These are phyloP conservation scores for Psilopogon haemacephalus DNA, from an alignment of 2,113 vertebrate species.

Conservation along the genomic window DNA sequence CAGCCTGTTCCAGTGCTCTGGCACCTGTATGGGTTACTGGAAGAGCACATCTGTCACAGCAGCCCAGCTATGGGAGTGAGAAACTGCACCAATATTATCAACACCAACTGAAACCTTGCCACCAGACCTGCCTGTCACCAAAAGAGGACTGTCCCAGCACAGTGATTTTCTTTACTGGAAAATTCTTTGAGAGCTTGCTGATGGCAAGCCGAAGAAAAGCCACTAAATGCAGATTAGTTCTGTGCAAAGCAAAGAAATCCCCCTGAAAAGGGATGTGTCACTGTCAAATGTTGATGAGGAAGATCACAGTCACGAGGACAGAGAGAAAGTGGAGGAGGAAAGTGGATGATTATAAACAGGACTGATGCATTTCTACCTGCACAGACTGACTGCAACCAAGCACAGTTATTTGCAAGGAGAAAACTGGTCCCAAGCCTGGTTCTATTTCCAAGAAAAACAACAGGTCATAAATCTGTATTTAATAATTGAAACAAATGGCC, in stretches of 20 bases:
- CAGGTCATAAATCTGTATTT: conserved; percentile 57
- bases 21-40: neutral
- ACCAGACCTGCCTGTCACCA: neutral
- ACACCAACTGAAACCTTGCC: neutral
- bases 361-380: neutral
- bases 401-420: neutral
- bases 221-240: neutral
- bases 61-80: neutral
- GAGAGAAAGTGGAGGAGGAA: neutral
- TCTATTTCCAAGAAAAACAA: conserved; percentile 51
- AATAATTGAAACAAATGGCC: conserved; percentile 60
- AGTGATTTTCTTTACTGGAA: neutral
- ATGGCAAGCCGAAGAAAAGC: neutral
- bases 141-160: neutral
- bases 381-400: neutral
- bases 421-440: conserved; percentile 18
- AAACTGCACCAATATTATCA: neutral
- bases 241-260: neutral
- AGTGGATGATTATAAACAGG: neutral
- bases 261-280: neutral
- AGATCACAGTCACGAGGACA: neutral
- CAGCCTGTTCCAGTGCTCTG: no score
- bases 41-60: neutral
- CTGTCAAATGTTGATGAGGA: neutral
- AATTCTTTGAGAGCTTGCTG: neutral